These are phyloP conservation scores for Lucifuga dentata DNA, from an alignment of 2,113 vertebrate genomes.

Conservation along the genomic window DNA sequence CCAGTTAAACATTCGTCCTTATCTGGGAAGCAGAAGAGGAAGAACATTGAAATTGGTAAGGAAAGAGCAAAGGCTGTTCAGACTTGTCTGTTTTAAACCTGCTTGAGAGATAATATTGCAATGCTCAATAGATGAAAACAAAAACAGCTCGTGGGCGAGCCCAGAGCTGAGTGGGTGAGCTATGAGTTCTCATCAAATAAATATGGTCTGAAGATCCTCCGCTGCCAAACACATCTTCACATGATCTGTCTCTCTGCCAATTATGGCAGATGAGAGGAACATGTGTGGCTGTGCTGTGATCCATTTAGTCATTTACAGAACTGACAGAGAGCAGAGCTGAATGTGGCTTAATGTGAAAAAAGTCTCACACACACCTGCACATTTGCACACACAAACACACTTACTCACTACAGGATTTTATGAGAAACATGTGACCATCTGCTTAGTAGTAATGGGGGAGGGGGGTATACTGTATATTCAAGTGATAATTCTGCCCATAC, in stretches of 20 bases:
- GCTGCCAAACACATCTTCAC: conserved; percentile 75
- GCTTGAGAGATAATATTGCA: conserved; percentile 60
- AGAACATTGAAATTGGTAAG: not conserved
- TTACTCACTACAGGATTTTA: conserved; percentile 5
- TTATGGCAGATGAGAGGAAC: conserved; percentile 70
- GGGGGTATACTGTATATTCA: not conserved
- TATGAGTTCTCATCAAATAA: conserved; percentile 71
- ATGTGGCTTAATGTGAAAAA: conserved; percentile 8
- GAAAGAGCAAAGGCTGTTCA: conserved; percentile 10
- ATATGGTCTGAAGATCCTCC: conserved; percentile 59
- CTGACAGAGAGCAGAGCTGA: conserved; percentile 55
- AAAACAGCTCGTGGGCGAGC: conserved; percentile 65
- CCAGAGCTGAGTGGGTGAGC: conserved; percentile 76
- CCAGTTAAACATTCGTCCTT: conserved; percentile 77
- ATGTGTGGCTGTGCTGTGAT: conserved; percentile 66
- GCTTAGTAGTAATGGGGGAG: not conserved
- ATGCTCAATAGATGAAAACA: conserved; percentile 65
- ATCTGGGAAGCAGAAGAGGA: conserved; percentile 53
- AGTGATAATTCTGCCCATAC: not conserved
- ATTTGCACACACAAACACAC: not conserved
- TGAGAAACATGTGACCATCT: conserved; percentile 23
- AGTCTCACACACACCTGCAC: conserved; percentile 1
- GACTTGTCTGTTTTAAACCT: conserved; percentile 51
- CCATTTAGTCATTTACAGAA: conserved; percentile 54
- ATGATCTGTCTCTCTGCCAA: conserved; percentile 67